These are phyloP conservation scores for Macrostomum lignano DNA, from an alignment of 1,140 invertebrate genomes.

Conservation along the genomic window DNA sequence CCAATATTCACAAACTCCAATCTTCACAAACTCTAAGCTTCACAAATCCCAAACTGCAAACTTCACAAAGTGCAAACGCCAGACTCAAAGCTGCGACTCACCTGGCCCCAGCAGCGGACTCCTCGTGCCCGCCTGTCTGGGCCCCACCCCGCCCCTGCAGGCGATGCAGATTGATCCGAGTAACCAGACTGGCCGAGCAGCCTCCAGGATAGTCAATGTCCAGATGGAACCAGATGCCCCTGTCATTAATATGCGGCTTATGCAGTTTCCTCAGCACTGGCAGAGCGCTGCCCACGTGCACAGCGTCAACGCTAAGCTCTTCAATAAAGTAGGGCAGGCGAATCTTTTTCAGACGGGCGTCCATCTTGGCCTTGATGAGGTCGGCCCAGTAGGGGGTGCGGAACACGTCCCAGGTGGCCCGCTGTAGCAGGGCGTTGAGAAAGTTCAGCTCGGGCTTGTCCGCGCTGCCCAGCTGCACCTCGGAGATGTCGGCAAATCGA, in stretches of 20 bases:
- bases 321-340: conserved; percentile 57
- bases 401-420: conserved; percentile 5
- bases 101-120: no score
- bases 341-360: conserved; percentile 5
- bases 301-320: conserved; percentile 42
- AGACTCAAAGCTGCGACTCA: no score
- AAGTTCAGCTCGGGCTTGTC: neutral
- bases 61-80: no score
- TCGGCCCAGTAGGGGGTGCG: conserved; percentile 2
- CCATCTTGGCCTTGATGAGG: neutral
- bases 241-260: conserved; percentile 45
- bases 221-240: conserved; percentile 68
- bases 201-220: conserved; percentile 61
- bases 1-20: no score
- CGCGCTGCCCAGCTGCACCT: no score
- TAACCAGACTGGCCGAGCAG: conserved; percentile 57
- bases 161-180: no score
- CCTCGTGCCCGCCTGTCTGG: no score
- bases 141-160: no score
- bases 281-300: conserved; percentile 43
- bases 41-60: no score
- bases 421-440: conserved; percentile 4
- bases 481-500: no score
- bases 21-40: no score
- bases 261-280: conserved; percentile 45